Evolutionary conservation across 1,140 invertebrate species (phyloP), one percentile per base, ranked within the genome.

Genomic region (Panagrolaimus sp.): DNA sequence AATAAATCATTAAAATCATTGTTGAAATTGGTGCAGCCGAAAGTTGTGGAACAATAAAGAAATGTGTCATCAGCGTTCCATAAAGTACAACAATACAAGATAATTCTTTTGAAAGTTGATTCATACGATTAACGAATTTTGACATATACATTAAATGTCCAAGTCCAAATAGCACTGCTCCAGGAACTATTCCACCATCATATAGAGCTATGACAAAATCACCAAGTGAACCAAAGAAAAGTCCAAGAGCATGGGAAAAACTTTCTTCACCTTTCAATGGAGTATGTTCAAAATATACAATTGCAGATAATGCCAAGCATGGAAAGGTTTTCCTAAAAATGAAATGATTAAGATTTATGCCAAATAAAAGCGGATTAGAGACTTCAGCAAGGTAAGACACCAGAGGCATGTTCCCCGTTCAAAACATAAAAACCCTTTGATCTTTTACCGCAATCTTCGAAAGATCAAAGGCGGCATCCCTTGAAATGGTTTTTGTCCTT

Each of bases 281-380:
- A 4, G 21, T 58, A 21, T 26, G 21, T 21, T 28, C 52, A 28
- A 58, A 58, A 28, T 58, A 14, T 21, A 58, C 52, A 26, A 58
- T 12, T 21, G 52, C 52, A 58, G 5, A 10, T n/a, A 58, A n/a
- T 1, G 28, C 52, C 14, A 58, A n/a, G 8, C 52, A 58, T 58
- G 52, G 52, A 21, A 58, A 58, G 8, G 52, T 58, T 58, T 58
- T 58, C 17, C 52, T 58, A n/a, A 28, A 58, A 58, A n/a, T 4
- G 32, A 38, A 7, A 38, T 2, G 32, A 38, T 38, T 38, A 38
- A n/a, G n/a, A 38, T 38, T 38, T 38, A 38, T 4, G 32, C 7
- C 32, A 38, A 4, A 38, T 38, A 38, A 7, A 38, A 38, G 32
- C 32, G 32, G 32, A 38, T n/a, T n/a, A n/a, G n/a, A n/a, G n/a